A percentile compares a stretch with the other conserved stretches of the same genome.
Conservation (phyloP, 2,797 vertebrate genomes). For the Agapornis canus region DNA sequence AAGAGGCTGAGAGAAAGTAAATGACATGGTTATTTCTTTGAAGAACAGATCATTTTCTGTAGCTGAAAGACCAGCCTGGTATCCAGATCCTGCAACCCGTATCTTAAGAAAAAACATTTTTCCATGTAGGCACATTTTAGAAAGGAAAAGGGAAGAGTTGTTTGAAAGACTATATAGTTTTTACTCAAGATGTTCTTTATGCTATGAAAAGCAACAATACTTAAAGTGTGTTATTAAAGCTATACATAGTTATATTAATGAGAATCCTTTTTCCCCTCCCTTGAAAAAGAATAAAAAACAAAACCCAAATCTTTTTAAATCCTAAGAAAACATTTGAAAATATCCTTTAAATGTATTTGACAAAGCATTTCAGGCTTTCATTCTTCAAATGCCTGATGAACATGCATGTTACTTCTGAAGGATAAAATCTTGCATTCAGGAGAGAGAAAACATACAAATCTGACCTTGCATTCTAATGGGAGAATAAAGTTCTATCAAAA, state of each 20-base stretch:
- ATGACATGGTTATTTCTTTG: not conserved
- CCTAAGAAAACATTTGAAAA: not conserved
- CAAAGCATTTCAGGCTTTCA: not conserved
- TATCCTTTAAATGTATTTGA: not conserved
- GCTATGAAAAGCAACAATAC: not conserved
- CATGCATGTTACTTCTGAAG: not conserved
- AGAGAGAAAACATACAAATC: not conserved
- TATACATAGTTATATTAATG: not conserved
- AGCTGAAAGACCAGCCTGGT: not conserved
- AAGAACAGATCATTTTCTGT: not conserved
- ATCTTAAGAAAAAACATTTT: not conserved
- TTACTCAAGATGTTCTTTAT: not conserved
- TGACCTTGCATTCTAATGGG: not conserved
- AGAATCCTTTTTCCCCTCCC: not conserved
- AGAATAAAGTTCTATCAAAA: not conserved
- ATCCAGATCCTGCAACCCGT: not conserved
- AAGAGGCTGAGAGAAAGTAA: not conserved
- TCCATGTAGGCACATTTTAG: not conserved
- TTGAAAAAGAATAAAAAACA: not conserved
- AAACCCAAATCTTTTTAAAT: not conserved
- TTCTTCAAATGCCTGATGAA: not conserved
- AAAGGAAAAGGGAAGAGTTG: not conserved
- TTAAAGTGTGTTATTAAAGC: not conserved
- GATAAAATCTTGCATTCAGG: not conserved
- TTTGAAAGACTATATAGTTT: not conserved